Base-by-base conservation (phyloP, 1,140 invertebrate genomes). In the Lucilia sericata region DNA sequence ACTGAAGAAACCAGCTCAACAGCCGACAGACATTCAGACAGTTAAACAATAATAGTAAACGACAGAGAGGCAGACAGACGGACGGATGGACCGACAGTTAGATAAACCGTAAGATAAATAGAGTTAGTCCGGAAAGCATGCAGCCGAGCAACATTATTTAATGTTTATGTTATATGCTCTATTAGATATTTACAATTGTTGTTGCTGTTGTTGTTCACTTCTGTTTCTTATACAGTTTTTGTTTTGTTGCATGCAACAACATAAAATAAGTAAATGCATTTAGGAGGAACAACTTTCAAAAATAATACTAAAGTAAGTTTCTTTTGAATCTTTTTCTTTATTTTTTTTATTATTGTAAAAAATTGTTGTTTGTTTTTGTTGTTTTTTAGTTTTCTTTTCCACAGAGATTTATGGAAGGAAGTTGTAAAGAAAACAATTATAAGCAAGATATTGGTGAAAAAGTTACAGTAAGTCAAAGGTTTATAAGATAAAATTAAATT, bases 81-180 rank as follows among this genome's bases (percentile, higher is more conserved):
- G 51, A 12, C 4, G 14, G 51, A 55, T 5, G 12, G 12, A n/a
- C 51, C 9, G 51, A 42, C 42, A 42, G 10, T 8, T 42, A 42
- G 42, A 60, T 60, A n/a, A 60, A 60, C 55, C 2, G 55, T 60
- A 12, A 60, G 55, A n/a, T 60, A n/a, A 60, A n/a, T 60, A 17
- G 55, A 60, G 17, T 60, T 60, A 60, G 55, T 60, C 55, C n/a
- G 55, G n/a, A 60, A 8, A 17, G n/a, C 55, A 17, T n/a, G 65
- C 65, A 70, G 65, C 65, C 65, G 19, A 70, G 65, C 65, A 70
- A 70, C 65, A 70, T 70, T 70, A 70, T 70, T 70, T 70, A 70
- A 70, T 70, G 65, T 70, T 70, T 70, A 70, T 70, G 65, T 70
- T 70, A 70, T 70, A 70, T 70, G 65, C 65, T 70, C 65, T 70